Conservation (phyloP, 2,113 vertebrate genomes). For the Pomatostomus ruficeps region DNA sequence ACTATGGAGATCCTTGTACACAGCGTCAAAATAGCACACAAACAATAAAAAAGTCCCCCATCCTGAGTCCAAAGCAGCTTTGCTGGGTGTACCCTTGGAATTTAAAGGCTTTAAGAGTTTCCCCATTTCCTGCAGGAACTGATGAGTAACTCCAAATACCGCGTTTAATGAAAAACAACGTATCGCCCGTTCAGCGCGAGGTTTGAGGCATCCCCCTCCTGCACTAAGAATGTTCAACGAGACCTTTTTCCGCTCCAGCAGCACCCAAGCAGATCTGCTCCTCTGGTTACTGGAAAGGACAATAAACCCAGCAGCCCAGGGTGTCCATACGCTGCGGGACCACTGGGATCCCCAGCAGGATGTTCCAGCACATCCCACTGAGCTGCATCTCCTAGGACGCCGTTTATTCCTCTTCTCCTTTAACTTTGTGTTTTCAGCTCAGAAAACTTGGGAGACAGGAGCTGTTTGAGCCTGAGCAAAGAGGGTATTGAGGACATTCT, state of each 20-base stretch:
- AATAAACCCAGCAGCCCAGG: background rate
- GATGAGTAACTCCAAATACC: slow-evolving; percentile 28
- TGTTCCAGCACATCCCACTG: background rate
- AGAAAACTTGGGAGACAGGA: background rate
- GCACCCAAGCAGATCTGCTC: background rate
- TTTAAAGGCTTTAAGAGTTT: slow-evolving; percentile 33
- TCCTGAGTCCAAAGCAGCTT: slow-evolving; percentile 25
- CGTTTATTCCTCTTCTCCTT: background rate
- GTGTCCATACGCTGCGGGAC: background rate
- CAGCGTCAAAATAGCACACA: slow-evolving; percentile 60
- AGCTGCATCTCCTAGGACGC: background rate
- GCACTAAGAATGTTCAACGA: background rate
- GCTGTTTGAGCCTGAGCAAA: background rate
- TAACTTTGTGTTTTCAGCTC: background rate
- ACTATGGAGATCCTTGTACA: slow-evolving; percentile 67
- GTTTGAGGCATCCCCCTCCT: background rate
- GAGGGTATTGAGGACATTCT: background rate
- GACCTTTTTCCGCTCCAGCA: slow-evolving; percentile 17
- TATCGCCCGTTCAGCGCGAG: background rate
- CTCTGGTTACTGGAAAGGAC: background rate
- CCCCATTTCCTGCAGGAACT: slow-evolving; percentile 9
- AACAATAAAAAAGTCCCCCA: slow-evolving; percentile 13
- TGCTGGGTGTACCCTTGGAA: slow-evolving; percentile 41
- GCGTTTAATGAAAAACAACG: background rate
- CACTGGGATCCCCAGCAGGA: rapidly evolving